These are phyloP conservation scores for Drosophila conformis DNA, from an alignment of 2,888 invertebrate species.

Conservation along the genomic window DNA sequence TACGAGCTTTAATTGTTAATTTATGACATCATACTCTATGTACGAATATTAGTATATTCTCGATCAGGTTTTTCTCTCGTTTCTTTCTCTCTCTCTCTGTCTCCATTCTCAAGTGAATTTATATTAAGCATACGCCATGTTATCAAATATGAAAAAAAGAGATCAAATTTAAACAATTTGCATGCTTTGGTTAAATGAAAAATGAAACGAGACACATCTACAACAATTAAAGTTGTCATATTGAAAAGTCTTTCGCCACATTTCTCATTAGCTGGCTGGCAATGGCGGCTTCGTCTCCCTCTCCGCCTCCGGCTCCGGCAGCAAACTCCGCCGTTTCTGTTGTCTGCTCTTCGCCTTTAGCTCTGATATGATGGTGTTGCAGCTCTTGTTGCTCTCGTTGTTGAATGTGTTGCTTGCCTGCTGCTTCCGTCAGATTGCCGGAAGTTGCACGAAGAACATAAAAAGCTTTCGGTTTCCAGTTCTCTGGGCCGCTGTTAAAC, in stretches of 20 bases:
- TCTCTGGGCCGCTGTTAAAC: constrained; percentile 52
- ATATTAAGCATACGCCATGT: background rate
- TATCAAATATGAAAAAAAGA: background rate
- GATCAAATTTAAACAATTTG: constrained; percentile 32
- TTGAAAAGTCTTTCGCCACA: constrained; percentile 13
- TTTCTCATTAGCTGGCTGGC: constrained; percentile 38
- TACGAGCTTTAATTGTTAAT: background rate
- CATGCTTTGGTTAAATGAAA: constrained; percentile 30
- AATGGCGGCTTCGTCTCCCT: constrained; percentile 15
- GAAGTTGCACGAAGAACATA: constrained; percentile 64
- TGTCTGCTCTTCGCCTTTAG: constrained; percentile 26
- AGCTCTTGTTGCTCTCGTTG: constrained; percentile 12
- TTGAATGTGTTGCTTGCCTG: constrained; percentile 31
- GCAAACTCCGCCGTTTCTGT: constrained; percentile 18
- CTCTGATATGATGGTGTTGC: constrained; percentile 8
- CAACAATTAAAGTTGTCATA: constrained; percentile 14
- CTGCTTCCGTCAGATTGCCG: constrained; percentile 60
- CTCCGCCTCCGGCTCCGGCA: constrained; percentile 9
- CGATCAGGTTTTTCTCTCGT: background rate
- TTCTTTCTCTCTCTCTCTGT: background rate
- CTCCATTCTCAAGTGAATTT: background rate
- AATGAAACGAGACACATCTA: background rate
- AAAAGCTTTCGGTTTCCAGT: constrained; percentile 64
- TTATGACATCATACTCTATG: background rate
- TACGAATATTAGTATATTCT: background rate